phyloP scores from a whole-genome alignment of 2,797 vertebrate species.

The Oreortyx pictus region DNA sequence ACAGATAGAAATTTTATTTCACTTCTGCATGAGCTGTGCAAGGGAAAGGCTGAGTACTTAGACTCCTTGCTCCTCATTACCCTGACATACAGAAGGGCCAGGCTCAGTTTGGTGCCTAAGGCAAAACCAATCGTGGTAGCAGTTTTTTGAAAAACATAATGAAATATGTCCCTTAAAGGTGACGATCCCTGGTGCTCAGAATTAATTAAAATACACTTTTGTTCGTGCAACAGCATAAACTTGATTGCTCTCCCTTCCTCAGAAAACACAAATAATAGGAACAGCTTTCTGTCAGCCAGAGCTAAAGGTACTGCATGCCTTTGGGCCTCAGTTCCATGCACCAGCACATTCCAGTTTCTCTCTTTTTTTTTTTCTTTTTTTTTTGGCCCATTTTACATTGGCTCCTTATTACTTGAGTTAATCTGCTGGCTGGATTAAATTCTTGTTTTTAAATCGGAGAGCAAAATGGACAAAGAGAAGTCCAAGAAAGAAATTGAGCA shows the following conservation, averaged over 20 bases:
- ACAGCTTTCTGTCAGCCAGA: background rate
- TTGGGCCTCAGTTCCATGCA: conserved; percentile 7
- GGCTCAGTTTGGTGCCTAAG: background rate
- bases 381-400: background rate
- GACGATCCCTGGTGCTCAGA: background rate
- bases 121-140: background rate
- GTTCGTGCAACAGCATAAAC: background rate
- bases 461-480: conserved; percentile 48
- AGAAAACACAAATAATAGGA: background rate
- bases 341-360: conserved; percentile 31
- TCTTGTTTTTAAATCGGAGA: conserved; percentile 36
- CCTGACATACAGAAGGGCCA: background rate
- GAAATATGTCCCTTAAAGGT: conserved; percentile 2
- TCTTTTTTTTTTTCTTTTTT: background rate
- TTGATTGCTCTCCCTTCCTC: background rate
- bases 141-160: background rate
- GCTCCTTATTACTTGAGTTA: background rate
- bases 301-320: background rate
- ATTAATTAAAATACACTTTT: conserved; percentile 18
- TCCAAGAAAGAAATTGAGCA: conserved; percentile 46
- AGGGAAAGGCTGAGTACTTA: background rate
- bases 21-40: background rate
- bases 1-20: background rate
- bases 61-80: background rate
- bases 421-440: conserved; percentile 9